Conservation (phyloP, 2,797 vertebrate species). For the Anguilla marmorata region DNA sequence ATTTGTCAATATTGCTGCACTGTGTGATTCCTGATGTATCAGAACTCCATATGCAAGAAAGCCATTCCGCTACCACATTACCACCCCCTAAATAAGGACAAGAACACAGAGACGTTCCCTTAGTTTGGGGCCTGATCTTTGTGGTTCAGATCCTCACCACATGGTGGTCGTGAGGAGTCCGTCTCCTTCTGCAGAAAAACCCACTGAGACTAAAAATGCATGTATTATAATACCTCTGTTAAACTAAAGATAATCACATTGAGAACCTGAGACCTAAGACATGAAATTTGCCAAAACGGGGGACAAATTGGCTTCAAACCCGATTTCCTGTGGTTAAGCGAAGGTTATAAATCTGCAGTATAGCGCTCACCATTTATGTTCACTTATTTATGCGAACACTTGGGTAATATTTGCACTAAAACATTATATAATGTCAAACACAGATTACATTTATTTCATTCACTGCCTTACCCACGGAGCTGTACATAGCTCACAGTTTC, state of each 20-base stretch:
- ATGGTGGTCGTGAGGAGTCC: not conserved
- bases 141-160: too few species aligned
- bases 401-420: not conserved
- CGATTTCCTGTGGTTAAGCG: not conserved
- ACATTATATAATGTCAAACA: not conserved
- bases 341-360: not conserved
- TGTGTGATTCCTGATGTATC: not conserved
- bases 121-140: too few species aligned
- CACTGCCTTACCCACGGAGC: not conserved
- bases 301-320: conserved; percentile 26
- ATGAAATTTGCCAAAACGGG: conserved; percentile 20
- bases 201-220: not conserved
- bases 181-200: not conserved
- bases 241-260: conserved; percentile 25
- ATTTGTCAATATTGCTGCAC: not conserved
- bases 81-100: not conserved
- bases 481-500: not conserved
- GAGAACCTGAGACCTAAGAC: not conserved
- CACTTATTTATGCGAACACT: not conserved
- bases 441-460: not conserved
- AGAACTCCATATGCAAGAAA: not conserved
- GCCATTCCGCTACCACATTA: not conserved
- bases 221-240: conserved; percentile 15
- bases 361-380: not conserved
- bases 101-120: not conserved